phyloP scores from a whole-genome alignment of 2,888 invertebrate genomes.

The Hypena proboscidalis region DNA sequence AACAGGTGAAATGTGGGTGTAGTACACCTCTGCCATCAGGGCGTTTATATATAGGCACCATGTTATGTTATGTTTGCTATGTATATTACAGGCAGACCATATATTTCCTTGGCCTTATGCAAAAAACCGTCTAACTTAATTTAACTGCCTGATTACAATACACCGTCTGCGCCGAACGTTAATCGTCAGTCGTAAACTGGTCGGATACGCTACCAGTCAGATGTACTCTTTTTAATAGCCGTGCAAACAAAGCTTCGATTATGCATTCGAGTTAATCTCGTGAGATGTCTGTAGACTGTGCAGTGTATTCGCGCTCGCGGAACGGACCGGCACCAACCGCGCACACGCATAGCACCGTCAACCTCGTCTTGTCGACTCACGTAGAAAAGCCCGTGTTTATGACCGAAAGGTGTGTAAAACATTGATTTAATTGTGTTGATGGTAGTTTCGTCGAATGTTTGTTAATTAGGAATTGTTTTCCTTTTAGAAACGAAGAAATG shows the following conservation, averaged over 20 bases:
- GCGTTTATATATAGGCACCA: too few species aligned
- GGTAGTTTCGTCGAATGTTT: too few species aligned
- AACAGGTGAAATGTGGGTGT: too few species aligned
- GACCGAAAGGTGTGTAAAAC: conserved; percentile 63
- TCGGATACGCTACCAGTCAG: conserved; percentile 27
- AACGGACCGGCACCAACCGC: conserved; percentile 53
- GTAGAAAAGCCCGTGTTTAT: conserved; percentile 44
- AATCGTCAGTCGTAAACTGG: conserved; percentile 44
- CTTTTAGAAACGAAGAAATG: conserved; percentile 63
- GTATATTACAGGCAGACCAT: too few species aligned
- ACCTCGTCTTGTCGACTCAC: conserved; percentile 4
- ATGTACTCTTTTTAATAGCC: conserved; percentile 59
- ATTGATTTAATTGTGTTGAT: too few species aligned
- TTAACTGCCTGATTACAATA: conserved; percentile 9
- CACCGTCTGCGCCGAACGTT: too few species aligned
- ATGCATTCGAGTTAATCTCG: conserved; percentile 64
- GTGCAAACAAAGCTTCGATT: conserved; percentile 67
- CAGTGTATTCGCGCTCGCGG: conserved; percentile 63
- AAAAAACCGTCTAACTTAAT: too few species aligned
- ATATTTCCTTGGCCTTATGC: too few species aligned
- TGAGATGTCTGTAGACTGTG: conserved; percentile 61
- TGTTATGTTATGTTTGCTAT: too few species aligned
- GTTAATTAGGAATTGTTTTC: conserved; percentile 24
- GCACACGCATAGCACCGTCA: conserved; percentile 49
- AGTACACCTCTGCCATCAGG: too few species aligned